Evolutionary conservation across 2,888 invertebrate genomes (phyloP), one percentile per base, ranked within the genome.

Genomic region (Ephialtes manifestator): DNA sequence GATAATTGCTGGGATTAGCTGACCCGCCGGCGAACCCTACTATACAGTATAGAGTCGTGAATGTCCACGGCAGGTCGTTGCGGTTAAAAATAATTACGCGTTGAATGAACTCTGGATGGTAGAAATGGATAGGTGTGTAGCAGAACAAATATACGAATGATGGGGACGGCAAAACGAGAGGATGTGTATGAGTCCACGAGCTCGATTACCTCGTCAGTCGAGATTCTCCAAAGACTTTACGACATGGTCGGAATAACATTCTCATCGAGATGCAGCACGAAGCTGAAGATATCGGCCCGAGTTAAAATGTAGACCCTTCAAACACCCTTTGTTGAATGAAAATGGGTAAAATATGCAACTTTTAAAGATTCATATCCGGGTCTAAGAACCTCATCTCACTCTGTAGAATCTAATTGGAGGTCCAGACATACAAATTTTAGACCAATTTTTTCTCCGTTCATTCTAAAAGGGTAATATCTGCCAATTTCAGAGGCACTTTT

Each of bases 1-100:
- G 92, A 93, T 93, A 93, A 93, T 93, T 91, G 90, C 89, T 87
- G 58, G 90, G 93, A 93, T 93, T 92, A 90, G 91, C 89, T 89
- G 89, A 89, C 85, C 83, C 77, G 81, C 70, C 78, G 63, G 75
- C 80, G 85, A 77, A 72, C 75, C 75, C 5, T 81, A 51, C 58
- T n/a, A 18, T 46, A 43, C 46, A 20, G 13, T 48, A 71, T 79
- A 60, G 46, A 68, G 39, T 68, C 74, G 58, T 58, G 51, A 75
- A 60, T 67, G 58, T 75, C 74, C 58, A 39, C 58, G 68, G 13
- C 74, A 67, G 74, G 85, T 83, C 79, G 68, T 60, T 60, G 75
- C 89, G 91, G 90, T 91, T 91, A 90, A 91, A 91, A 91, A 90
- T 90, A 91, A 91, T 88, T 90, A 86, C 87, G 74, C 89, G 86